Percentiles rank a stretch among this genome's conserved stretches.
Evolutionary conservation across 1,140 invertebrate genomes (phyloP).

Genomic region (Zaprionus taronus): DNA sequence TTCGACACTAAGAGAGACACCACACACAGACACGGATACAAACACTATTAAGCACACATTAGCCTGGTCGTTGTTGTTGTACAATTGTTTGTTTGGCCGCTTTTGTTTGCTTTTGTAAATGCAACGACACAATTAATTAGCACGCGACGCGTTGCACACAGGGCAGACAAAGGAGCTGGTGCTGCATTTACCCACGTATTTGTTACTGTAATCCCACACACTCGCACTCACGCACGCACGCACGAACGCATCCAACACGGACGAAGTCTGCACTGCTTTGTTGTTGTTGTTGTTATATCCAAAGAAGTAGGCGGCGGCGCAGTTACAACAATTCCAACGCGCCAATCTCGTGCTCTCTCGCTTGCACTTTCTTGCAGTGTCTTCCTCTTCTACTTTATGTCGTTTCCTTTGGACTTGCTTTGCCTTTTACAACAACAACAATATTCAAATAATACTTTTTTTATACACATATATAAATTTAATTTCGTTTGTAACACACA

Average conservation of each 20-base stretch:
- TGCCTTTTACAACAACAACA: conserved; percentile 11
- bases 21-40: conserved; percentile 35
- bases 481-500: conserved; percentile 13
- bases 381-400: conserved; percentile 31
- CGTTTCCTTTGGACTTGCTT: conserved; percentile 18
- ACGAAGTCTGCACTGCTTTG: conserved; percentile 12
- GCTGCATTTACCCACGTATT: conserved; percentile 17
- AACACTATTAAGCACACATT: conserved; percentile 70
- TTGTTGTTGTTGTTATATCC: conserved; percentile 37
- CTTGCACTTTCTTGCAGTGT: neutral
- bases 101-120: conserved; percentile 54
- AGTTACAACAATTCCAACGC: conserved; percentile 28
- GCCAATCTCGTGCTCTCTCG: conserved; percentile 20
- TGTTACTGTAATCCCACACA: conserved; percentile 40
- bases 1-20: conserved; percentile 48
- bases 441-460: conserved; percentile 38
- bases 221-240: conserved; percentile 23
- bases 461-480: conserved; percentile 4
- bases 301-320: conserved; percentile 51
- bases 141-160: conserved; percentile 28
- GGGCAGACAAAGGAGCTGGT: conserved; percentile 33
- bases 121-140: conserved; percentile 52
- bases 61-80: conserved; percentile 38
- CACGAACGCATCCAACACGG: conserved; percentile 12
- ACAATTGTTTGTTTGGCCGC: conserved; percentile 30